Evolutionary conservation across 2,888 invertebrate genomes (phyloP).

Genomic region (Volucella inanis): DNA sequence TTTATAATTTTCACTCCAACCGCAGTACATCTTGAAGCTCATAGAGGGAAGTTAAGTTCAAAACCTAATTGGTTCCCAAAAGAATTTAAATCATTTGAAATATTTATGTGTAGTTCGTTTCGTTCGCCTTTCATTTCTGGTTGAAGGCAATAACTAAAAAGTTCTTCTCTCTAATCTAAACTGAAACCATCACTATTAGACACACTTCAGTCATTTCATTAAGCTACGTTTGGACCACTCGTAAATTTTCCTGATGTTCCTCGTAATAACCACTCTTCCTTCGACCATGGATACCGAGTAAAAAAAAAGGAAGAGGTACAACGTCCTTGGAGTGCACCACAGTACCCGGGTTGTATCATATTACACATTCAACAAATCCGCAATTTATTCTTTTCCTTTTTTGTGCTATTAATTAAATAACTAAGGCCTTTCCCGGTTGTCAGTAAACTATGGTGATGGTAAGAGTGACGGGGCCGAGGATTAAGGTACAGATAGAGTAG

Average conservation of each 20-base stretch:
- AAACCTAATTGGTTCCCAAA: conserved; percentile 68
- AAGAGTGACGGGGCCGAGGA: not conserved
- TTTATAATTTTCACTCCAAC: conserved; percentile 32
- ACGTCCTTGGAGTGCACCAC: conserved; percentile 61
- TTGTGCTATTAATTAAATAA: conserved; percentile 68
- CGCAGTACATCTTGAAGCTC: conserved; percentile 30
- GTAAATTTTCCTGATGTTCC: conserved; percentile 35
- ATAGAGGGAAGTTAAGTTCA: conserved; percentile 41
- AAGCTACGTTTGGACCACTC: conserved; percentile 58
- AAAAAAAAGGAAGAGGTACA: conserved; percentile 7
- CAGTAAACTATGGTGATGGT: conserved; percentile 47
- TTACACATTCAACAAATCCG: conserved; percentile 60
- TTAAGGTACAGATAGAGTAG: not conserved
- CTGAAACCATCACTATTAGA: conserved; percentile 66
- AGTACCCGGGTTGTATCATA: conserved; percentile 37
- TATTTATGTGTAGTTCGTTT: conserved; percentile 40
- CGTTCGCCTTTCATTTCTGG: conserved; percentile 42
- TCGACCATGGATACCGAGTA: conserved; percentile 40
- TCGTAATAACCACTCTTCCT: not conserved
- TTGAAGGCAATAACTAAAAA: conserved; percentile 38
- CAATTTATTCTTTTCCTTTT: conserved; percentile 33
- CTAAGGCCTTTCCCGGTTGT: conserved; percentile 55
- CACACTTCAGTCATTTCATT: conserved; percentile 67
- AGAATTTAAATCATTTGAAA: conserved; percentile 56
- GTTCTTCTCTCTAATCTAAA: conserved; percentile 38